Evolutionary conservation across 2,888 invertebrate species (phyloP).

Genomic region (Calameuta idolon): DNA sequence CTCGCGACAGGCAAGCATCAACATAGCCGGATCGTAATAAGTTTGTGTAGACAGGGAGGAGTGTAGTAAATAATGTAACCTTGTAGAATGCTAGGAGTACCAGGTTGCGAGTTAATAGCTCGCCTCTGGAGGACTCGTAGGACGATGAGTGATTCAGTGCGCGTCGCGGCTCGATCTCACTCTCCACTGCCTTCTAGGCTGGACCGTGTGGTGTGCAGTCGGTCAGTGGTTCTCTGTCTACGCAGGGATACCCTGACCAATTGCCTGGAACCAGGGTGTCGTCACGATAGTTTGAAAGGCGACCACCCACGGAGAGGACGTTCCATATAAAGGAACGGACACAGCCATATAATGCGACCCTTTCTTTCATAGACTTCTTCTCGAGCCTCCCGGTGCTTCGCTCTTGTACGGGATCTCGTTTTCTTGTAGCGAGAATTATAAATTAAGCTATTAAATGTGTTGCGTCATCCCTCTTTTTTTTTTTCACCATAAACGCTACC

Average conservation of each 20-base stretch:
- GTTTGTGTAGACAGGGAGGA: conserved; percentile 40
- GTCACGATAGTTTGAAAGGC: conserved; percentile 54
- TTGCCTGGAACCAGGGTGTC: conserved; percentile 40
- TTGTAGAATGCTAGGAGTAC: conserved; percentile 50
- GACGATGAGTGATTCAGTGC: conserved; percentile 63
- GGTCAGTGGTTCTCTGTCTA: conserved; percentile 45
- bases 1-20: conserved; percentile 6
- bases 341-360: conserved; percentile 55
- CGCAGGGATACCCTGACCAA: background rate
- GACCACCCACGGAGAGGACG: conserved; percentile 65
- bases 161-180: conserved; percentile 56
- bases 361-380: conserved; percentile 39
- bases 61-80: conserved; percentile 58
- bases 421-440: conserved; percentile 54
- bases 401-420: conserved; percentile 4
- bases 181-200: conserved; percentile 47
- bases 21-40: conserved; percentile 34
- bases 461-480: conserved; percentile 47
- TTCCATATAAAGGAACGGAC: conserved; percentile 62
- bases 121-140: conserved; percentile 45
- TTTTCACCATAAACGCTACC: conserved; percentile 9
- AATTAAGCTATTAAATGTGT: conserved; percentile 64
- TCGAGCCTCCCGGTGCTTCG: conserved; percentile 42
- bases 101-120: conserved; percentile 56
- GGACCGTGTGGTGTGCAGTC: conserved; percentile 10